These are phyloP conservation scores for Vombatus ursinus DNA, from an alignment of 2,113 vertebrate genomes.

Conservation along the genomic window DNA sequence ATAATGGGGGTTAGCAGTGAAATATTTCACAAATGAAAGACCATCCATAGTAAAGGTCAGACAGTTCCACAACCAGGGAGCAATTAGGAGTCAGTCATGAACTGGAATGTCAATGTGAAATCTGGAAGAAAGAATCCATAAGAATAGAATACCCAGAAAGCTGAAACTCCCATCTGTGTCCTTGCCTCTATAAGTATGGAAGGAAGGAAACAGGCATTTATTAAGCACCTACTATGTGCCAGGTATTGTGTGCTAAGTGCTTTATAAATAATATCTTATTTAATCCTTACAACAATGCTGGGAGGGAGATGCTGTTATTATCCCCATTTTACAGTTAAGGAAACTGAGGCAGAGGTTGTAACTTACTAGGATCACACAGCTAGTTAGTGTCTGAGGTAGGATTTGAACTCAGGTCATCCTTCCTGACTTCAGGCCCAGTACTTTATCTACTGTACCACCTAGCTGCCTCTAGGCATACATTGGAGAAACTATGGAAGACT, in stretches of 20 bases:
- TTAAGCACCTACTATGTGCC: background rate
- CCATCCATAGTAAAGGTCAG: constrained; percentile 25
- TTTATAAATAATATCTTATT: background rate
- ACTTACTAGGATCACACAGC: background rate
- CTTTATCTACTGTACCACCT: background rate
- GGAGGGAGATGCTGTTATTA: background rate
- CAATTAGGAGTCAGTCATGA: background rate
- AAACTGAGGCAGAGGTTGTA: background rate
- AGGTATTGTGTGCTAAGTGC: background rate
- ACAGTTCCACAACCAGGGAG: background rate
- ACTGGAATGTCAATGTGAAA: background rate
- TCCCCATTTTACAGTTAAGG: background rate
- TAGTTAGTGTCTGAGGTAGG: background rate
- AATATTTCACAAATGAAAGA: constrained; percentile 20
- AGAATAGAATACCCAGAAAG: constrained; percentile 10
- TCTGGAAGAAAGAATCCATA: background rate
- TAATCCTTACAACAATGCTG: background rate
- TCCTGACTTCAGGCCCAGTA: background rate
- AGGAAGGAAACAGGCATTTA: background rate
- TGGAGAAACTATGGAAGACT: background rate
- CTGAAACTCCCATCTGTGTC: background rate
- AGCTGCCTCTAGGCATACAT: background rate
- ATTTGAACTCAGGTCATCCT: background rate
- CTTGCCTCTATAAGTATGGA: background rate
- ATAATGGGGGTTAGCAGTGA: constrained; percentile 19